Evolutionary conservation across 2,113 vertebrate genomes (phyloP).

Genomic region (Phylloscopus trochilus): DNA sequence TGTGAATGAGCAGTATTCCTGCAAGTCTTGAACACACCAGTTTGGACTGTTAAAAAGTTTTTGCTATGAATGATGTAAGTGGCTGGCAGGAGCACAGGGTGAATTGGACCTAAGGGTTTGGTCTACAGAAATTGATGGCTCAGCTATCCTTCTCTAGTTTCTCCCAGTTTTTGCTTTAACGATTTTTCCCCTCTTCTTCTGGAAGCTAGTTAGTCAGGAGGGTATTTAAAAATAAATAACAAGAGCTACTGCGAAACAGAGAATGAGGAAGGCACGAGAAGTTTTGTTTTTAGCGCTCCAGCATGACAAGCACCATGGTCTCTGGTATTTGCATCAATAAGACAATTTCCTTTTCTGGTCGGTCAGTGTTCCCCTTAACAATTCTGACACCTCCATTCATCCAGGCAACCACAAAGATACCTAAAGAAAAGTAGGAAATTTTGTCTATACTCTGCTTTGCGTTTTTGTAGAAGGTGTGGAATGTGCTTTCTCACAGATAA

Average conservation of each 20-base stretch:
- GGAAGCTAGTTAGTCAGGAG: background rate
- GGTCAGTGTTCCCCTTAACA: background rate
- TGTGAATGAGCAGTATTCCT: background rate
- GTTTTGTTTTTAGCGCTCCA: background rate
- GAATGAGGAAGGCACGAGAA: background rate
- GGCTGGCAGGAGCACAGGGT: background rate
- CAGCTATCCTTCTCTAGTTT: slow-evolving; percentile 37
- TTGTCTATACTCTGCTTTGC: background rate
- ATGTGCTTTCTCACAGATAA: background rate
- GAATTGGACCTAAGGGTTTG: slow-evolving; percentile 5
- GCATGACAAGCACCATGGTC: background rate
- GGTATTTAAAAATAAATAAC: slow-evolving; percentile 27
- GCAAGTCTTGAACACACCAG: background rate
- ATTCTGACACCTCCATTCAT: background rate
- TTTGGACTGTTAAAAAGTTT: background rate
- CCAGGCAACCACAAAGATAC: background rate
- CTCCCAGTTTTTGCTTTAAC: background rate
- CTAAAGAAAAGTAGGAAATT: background rate
- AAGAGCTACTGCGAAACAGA: slow-evolving; percentile 6
- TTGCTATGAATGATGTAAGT: slow-evolving; percentile 16
- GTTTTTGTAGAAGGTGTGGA: background rate
- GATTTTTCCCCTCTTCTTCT: background rate
- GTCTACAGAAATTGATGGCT: slow-evolving; percentile 19
- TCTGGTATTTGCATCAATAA: background rate
- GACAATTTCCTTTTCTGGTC: background rate